Evolutionary conservation across 2,797 vertebrate species (phyloP), one percentile per base, ranked within the genome.

Genomic region (Rhodeus uyekii): DNA sequence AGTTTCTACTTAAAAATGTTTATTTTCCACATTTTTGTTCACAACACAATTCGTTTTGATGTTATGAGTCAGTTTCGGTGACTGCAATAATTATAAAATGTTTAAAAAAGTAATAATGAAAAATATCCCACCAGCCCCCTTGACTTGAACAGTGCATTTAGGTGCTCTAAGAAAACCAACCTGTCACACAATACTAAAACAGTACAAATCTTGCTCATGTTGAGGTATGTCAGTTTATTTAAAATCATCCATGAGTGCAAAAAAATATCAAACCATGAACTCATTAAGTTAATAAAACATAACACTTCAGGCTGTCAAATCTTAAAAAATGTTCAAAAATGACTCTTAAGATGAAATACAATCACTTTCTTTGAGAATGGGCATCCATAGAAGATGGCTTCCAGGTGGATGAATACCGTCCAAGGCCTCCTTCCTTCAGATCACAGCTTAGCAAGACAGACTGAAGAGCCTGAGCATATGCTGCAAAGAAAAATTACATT

Each of bases 381-480:
- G 86, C 78, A 2, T 87, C 86, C 58, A 87, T 86, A 16, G 90
- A 86, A 8, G 91, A 92, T 78, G 92, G 78, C 79, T 83, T 93
- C 46, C 44, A 91, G 55, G 93, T 83, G 1, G 87, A 87, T 1
- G 39, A 83, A 19, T 81, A 69, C 27, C 84, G 89, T 10, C 78
- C 16, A 0, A 65, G 50, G 38, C 75, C 90, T 22, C 89, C 78
- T 58, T 86, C 92, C 1, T 87, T 78, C 8, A 91, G 86, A 64
- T 93, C 90, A 69, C 94, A 92, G 89, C 94, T 96, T 5, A 84
- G 83, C 92, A 97, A 38, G 2, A 96, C 84, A 0, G 96, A 97
- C 42, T 90, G 93, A 19, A 99, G 87, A 0, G 92, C 96, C 36
- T 90, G 94, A 81, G 89, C 89, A 78, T 98, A 98, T 0, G 91